Conservation (phyloP, 2,113 vertebrate species). For the Trichomycterus rosablanca region DNA sequence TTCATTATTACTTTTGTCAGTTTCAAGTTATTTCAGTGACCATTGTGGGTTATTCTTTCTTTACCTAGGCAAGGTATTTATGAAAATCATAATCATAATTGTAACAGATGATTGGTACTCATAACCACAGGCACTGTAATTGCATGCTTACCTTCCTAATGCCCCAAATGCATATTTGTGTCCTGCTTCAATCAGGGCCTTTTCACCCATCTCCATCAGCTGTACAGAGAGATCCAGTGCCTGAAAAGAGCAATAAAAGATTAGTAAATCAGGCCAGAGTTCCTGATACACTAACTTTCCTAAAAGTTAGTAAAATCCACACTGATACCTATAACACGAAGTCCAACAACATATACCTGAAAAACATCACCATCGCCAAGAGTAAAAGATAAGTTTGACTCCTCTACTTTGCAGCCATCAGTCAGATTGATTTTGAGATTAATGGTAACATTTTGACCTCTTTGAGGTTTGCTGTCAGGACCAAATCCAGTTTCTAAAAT, state of each 20-base stretch:
- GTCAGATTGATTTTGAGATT: slow-evolving; percentile 71
- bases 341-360: slow-evolving; percentile 80
- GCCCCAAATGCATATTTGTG: slow-evolving; percentile 86
- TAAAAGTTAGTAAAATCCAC: no score
- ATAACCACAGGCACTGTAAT: no score
- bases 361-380: slow-evolving; percentile 90
- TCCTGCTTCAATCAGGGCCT: slow-evolving; percentile 72
- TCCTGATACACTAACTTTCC: no score
- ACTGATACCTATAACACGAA: no score
- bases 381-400: slow-evolving; percentile 75
- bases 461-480: slow-evolving; percentile 71
- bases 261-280: no score
- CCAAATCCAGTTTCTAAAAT: slow-evolving; percentile 72
- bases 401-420: slow-evolving; percentile 71
- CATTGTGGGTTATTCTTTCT: no score
- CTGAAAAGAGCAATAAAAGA: slow-evolving; percentile 53
- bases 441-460: slow-evolving; percentile 83
- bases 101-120: no score
- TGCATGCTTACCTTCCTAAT: slow-evolving; percentile 84
- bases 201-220: slow-evolving; percentile 85
- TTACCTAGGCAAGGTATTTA: no score
- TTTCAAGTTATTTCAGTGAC: no score
- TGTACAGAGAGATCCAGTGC: slow-evolving; percentile 87
- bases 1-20: no score
- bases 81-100: no score